Conservation (phyloP, 2,797 vertebrate species). For the Epinephelus coioides region DNA sequence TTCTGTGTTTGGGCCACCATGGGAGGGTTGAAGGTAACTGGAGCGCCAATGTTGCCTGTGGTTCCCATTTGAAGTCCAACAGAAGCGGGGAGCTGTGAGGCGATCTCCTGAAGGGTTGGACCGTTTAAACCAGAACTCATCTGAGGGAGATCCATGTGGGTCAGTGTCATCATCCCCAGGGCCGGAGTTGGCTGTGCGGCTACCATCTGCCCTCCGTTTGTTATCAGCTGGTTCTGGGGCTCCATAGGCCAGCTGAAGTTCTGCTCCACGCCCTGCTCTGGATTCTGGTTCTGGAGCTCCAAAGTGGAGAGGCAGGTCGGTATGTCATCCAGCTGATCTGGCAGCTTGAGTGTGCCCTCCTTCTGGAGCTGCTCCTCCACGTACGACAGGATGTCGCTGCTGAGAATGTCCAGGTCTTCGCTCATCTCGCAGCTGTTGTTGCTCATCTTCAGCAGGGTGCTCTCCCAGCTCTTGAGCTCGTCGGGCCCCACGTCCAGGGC, state of each 20-base stretch:
- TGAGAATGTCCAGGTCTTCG: conserved; percentile 70
- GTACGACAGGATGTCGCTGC: conserved; percentile 73
- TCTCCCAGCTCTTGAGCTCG: conserved; percentile 86
- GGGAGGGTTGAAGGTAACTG: conserved; percentile 48
- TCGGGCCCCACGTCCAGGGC: conserved; percentile 40
- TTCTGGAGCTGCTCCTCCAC: conserved; percentile 81
- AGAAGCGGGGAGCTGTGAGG: conserved; percentile 42
- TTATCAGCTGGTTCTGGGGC: conserved; percentile 44
- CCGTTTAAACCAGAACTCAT: conserved; percentile 37
- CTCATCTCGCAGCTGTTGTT: conserved; percentile 25
- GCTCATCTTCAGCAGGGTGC: conserved; percentile 79
- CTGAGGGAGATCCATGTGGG: conserved; percentile 71
- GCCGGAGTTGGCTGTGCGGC: too few relatives aligned
- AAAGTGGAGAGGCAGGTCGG: conserved; percentile 46
- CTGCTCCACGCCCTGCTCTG: conserved; percentile 39
- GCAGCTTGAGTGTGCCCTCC: conserved; percentile 57
- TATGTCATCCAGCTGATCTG: conserved; percentile 37
- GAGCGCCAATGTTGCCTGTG: conserved; percentile 2
- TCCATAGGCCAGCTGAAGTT: conserved; percentile 57
- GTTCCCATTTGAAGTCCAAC: conserved; percentile 11
- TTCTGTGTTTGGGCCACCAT: conserved; percentile 47
- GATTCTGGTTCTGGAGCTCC: conserved; percentile 60
- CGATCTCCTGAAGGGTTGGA: conserved; percentile 39
- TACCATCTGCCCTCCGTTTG: conserved; percentile 37
- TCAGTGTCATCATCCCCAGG: conserved; percentile 61